phyloP scores from a whole-genome alignment of 2,888 invertebrate genomes.

The Coenonympha glycerion region DNA sequence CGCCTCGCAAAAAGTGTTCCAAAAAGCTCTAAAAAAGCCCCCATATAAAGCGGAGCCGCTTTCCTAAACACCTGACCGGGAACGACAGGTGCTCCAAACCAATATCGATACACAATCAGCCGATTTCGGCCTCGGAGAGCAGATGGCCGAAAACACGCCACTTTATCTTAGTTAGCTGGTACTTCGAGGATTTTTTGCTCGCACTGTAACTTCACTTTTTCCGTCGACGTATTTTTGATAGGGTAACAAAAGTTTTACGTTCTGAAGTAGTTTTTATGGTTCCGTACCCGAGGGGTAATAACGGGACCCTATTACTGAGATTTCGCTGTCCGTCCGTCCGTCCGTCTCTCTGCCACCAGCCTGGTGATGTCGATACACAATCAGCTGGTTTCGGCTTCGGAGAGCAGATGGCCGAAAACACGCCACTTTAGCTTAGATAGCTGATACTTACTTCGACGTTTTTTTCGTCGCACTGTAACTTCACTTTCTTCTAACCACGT shows the following conservation, averaged over 20 bases:
- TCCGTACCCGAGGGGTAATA: too few relatives aligned
- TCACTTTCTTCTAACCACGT: background rate
- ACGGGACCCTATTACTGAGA: too few relatives aligned
- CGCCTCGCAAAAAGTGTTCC: constrained; percentile 29
- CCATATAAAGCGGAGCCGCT: constrained; percentile 34
- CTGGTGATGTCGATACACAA: constrained; percentile 30
- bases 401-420: constrained; percentile 32
- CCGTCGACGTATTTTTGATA: background rate
- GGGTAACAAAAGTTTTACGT: background rate
- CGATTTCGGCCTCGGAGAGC: constrained; percentile 26
- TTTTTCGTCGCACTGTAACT: constrained; percentile 14
- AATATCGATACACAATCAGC: constrained; percentile 29
- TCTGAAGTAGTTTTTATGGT: background rate
- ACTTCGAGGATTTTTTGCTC: constrained; percentile 23
- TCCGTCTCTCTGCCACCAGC: too few relatives aligned
- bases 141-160: constrained; percentile 31
- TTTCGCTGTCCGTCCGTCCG: too few relatives aligned
- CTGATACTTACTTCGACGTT: too few relatives aligned
- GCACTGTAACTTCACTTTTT: background rate
- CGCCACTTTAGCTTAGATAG: constrained; percentile 29
- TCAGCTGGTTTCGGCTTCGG: constrained; percentile 25
- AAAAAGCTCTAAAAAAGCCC: constrained; percentile 25
- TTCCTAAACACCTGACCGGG: constrained; percentile 48
- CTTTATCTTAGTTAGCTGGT: constrained; percentile 29
- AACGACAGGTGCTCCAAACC: constrained; percentile 54